phyloP scores from a whole-genome alignment of 1,140 invertebrate genomes.

The Neodiprion virginianus region DNA sequence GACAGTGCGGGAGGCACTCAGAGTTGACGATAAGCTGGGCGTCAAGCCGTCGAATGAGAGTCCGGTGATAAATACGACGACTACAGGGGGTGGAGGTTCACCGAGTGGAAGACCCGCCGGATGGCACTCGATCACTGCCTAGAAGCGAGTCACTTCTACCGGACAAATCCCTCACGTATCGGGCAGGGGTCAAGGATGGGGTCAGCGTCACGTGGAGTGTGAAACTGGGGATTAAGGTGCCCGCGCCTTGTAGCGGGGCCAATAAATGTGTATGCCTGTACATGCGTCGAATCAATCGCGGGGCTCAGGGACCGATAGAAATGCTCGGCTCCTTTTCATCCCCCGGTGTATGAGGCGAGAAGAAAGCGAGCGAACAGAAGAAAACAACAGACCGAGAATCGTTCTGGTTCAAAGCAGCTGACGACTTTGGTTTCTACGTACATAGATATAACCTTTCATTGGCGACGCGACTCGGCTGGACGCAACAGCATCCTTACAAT shows the following conservation, averaged over 20 bases:
- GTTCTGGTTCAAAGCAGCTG: neutral
- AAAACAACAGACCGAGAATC: neutral
- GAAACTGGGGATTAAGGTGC: constrained; percentile 43
- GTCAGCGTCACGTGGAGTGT: constrained; percentile 50
- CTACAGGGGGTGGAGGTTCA: neutral
- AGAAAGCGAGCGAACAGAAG: neutral
- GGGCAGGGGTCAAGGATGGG: constrained; percentile 42
- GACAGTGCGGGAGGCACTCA: neutral
- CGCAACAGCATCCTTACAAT: neutral
- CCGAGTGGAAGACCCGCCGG: neutral
- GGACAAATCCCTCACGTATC: constrained; percentile 31
- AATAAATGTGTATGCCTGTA: constrained; percentile 27
- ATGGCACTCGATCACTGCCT: constrained; percentile 13
- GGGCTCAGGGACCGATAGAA: constrained; percentile 29
- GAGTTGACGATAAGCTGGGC: neutral
- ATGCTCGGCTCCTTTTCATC: constrained; percentile 5
- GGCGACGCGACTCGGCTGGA: too few relatives aligned
- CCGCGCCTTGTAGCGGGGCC: constrained; percentile 9
- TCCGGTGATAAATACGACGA: constrained; percentile 2
- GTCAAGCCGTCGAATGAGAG: constrained; percentile 3
- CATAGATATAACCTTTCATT: too few relatives aligned
- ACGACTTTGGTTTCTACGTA: neutral
- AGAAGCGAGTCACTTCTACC: constrained; percentile 17
- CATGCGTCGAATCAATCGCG: constrained; percentile 35
- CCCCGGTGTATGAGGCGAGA: neutral